These are phyloP conservation scores for Pollenia labialis DNA, from an alignment of 2,888 invertebrate genomes.

Conservation along the genomic window DNA sequence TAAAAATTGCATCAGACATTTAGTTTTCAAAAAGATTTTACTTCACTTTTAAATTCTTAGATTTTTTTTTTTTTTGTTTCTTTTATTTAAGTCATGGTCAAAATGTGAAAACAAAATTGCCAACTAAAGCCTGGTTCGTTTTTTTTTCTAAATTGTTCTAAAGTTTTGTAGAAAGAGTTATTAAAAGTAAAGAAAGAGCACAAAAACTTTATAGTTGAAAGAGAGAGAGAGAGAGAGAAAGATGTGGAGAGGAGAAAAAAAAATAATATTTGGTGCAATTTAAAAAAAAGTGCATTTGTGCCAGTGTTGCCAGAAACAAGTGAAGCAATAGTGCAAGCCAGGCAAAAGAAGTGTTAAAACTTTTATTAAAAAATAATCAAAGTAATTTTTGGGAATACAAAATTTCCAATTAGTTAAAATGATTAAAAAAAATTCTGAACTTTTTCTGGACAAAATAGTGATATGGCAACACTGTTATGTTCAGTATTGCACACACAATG, in stretches of 20 bases:
- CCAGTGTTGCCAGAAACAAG: conserved; percentile 8
- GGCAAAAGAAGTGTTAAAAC: no score
- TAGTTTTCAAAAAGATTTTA: background rate
- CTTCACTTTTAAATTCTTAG: background rate
- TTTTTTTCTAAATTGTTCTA: background rate
- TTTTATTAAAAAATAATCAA: no score
- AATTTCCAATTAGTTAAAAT: no score
- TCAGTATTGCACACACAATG: background rate
- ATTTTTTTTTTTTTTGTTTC: background rate
- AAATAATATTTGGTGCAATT: background rate
- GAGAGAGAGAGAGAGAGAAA: conserved; percentile 24
- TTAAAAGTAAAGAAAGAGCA: background rate
- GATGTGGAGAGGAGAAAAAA: background rate
- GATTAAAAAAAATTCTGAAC: no score
- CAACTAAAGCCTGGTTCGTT: conserved; percentile 13
- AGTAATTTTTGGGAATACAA: no score
- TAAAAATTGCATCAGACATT: conserved; percentile 44
- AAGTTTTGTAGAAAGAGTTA: conserved; percentile 19
- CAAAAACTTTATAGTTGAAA: background rate
- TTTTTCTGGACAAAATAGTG: no score
- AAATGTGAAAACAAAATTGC: conserved; percentile 13
- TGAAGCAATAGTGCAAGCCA: no score
- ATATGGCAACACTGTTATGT: conserved; percentile 8
- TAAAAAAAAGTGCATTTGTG: background rate
- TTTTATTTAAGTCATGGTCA: conserved; percentile 17